Conservation (phyloP, 1,140 invertebrate species). For the Ectropis grisescens region DNA sequence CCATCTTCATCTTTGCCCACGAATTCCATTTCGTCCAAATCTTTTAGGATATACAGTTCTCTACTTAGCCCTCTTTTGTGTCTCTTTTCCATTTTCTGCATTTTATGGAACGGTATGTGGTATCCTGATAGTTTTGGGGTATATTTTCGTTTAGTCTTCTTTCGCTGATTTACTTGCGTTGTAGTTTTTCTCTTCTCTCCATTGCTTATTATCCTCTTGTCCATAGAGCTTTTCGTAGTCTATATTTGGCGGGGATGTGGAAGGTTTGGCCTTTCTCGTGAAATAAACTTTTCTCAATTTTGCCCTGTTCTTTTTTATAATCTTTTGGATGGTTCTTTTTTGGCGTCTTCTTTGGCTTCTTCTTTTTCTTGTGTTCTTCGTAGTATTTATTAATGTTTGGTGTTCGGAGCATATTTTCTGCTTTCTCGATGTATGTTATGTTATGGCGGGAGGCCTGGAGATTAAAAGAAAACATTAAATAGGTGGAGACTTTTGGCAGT, state of each 20-base stretch:
- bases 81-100: constrained; percentile 23
- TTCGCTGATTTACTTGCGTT: constrained; percentile 25
- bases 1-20: constrained; percentile 31
- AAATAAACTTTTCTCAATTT: constrained; percentile 29
- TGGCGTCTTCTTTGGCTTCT: constrained; percentile 40
- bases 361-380: constrained; percentile 31
- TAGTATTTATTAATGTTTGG: constrained; percentile 25
- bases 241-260: constrained; percentile 15
- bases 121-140: constrained; percentile 28
- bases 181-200: constrained; percentile 20
- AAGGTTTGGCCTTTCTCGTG: too few species aligned
- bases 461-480: too few species aligned
- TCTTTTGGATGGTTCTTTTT: constrained; percentile 54
- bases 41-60: constrained; percentile 35
- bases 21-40: constrained; percentile 50
- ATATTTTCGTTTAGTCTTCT: constrained; percentile 26
- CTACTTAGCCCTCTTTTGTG: constrained; percentile 21
- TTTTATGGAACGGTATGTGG: constrained; percentile 40
- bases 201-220: constrained; percentile 11
- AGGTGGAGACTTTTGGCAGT: too few species aligned
- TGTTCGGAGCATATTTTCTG: constrained; percentile 36
- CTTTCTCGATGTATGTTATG: constrained; percentile 33
- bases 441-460: constrained; percentile 18
- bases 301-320: constrained; percentile 42
- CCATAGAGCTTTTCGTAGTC: constrained; percentile 15